Evolutionary conservation across 2,113 vertebrate genomes (phyloP).

Genomic region (Myrmecophaga tridactyla): DNA sequence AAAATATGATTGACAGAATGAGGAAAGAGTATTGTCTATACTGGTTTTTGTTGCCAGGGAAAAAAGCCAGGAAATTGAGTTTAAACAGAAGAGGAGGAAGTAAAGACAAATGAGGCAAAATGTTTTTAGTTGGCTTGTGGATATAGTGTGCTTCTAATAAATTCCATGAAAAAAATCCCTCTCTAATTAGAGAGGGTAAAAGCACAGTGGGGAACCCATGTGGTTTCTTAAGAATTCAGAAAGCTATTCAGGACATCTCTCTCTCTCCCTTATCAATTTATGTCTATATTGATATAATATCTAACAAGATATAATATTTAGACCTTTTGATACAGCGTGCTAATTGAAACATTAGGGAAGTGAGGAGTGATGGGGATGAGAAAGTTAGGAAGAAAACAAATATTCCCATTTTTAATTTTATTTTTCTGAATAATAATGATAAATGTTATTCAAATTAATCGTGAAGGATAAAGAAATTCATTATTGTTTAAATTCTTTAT

Average conservation of each 20-base stretch:
- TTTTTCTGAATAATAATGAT: neutral
- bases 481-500: neutral
- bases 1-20: constrained; percentile 24
- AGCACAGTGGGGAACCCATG: neutral
- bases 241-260: neutral
- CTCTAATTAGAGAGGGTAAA: neutral
- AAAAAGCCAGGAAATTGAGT: neutral
- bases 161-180: neutral
- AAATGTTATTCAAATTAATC: neutral
- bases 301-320: neutral
- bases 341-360: neutral
- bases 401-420: neutral
- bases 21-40: constrained; percentile 34
- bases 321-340: neutral
- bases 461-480: neutral
- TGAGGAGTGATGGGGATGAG: neutral
- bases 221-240: neutral
- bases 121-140: constrained; percentile 21
- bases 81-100: neutral
- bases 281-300: neutral
- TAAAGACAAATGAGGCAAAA: constrained; percentile 25
- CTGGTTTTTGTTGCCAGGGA: constrained; percentile 29
- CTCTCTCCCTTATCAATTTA: neutral
- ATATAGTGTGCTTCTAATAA: neutral
- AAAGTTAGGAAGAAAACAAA: neutral